Evolutionary conservation across 2,113 vertebrate genomes (phyloP).

Genomic region (Semicossyphus pulcher): DNA sequence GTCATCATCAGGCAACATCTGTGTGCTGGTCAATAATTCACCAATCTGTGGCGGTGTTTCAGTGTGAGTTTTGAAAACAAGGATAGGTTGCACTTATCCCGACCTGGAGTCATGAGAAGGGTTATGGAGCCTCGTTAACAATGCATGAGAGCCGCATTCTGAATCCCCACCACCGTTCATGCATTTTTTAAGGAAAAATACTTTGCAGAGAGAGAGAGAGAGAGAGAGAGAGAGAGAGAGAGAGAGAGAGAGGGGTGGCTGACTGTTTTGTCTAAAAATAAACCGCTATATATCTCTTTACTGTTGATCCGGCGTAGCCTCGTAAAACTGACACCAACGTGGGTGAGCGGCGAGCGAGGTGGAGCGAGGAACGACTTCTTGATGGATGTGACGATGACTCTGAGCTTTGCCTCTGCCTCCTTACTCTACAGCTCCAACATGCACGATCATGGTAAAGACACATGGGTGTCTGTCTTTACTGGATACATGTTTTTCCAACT

Average conservation of each 20-base stretch:
- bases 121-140: conserved; percentile 75
- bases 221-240: conserved; percentile 20
- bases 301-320: conserved; percentile 62
- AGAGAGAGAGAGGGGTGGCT: conserved; percentile 27
- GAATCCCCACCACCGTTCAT: conserved; percentile 71
- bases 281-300: conserved; percentile 51
- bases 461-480: neutral
- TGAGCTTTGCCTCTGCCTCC: conserved; percentile 37
- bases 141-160: conserved; percentile 73
- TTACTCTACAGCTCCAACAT: neutral
- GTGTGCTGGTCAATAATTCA: conserved; percentile 77
- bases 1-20: conserved; percentile 57
- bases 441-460: neutral
- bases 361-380: conserved; percentile 9
- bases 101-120: conserved; percentile 77
- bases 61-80: conserved; percentile 68
- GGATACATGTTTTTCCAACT: no score
- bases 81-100: conserved; percentile 78
- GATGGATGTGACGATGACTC: conserved; percentile 37
- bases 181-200: conserved; percentile 81
- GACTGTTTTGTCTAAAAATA: conserved; percentile 81
- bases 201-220: conserved; percentile 59
- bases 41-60: conserved; percentile 59
- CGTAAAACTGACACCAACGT: conserved; percentile 62
- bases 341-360: conserved; percentile 53